Conservation (phyloP, 2,888 invertebrate species). For the Papilio demoleus region DNA sequence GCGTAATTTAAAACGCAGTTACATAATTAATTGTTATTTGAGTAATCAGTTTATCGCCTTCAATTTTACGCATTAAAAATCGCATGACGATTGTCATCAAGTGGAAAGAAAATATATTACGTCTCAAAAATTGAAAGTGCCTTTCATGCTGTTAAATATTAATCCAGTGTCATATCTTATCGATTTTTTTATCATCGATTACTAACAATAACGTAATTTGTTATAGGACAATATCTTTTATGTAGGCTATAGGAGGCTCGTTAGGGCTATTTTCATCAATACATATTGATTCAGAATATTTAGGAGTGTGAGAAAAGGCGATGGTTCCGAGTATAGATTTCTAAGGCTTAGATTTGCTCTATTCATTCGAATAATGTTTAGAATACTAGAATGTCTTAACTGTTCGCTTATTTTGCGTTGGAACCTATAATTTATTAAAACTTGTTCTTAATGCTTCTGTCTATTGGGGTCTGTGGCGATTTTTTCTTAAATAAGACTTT, state of each 20-base stretch:
- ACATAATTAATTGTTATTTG: no score
- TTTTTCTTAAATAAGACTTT: not conserved
- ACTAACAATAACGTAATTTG: conserved; percentile 3
- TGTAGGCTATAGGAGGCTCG: conserved; percentile 6
- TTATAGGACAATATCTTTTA: conserved; percentile 19
- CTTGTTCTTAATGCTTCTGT: not conserved
- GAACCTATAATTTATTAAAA: no score
- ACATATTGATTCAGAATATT: not conserved
- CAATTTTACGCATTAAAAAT: not conserved
- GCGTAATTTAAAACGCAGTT: no score
- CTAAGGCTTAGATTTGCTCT: not conserved
- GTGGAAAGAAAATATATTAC: not conserved
- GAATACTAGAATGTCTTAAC: not conserved
- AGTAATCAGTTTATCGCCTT: no score
- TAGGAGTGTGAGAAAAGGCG: not conserved
- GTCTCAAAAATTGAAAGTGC: conserved; percentile 6
- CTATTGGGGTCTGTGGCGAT: not conserved
- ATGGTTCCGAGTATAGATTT: not conserved
- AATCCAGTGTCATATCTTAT: conserved; percentile 22
- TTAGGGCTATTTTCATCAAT: not conserved
- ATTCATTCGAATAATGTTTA: not conserved
- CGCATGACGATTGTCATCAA: not conserved
- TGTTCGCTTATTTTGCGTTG: no score
- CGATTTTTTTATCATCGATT: conserved; percentile 8
- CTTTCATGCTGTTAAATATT: conserved; percentile 6